Conservation (phyloP, 1,140 invertebrate species). For the Drosophila repletoides region DNA sequence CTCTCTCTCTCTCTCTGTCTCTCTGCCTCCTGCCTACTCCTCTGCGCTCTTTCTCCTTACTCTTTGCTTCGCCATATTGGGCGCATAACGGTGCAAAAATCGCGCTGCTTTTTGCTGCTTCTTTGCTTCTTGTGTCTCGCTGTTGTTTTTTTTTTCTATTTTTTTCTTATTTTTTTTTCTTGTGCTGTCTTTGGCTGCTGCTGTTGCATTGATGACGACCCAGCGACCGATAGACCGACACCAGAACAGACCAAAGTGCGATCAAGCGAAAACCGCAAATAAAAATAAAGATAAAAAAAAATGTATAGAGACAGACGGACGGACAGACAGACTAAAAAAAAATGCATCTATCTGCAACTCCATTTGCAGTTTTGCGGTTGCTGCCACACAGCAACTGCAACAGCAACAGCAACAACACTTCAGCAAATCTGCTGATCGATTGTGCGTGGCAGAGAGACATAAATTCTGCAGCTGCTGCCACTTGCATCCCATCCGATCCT, state of each 20-base stretch:
- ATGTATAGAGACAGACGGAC: background rate
- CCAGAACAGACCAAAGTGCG: constrained; percentile 36
- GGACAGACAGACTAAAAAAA: background rate
- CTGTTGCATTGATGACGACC: constrained; percentile 74
- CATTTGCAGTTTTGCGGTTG: constrained; percentile 43
- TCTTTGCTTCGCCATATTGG: constrained; percentile 70
- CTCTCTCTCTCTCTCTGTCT: constrained; percentile 4
- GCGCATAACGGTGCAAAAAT: constrained; percentile 79
- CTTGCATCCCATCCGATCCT: background rate
- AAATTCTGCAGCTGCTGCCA: constrained; percentile 21
- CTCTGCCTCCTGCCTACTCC: background rate
- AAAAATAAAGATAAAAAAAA: constrained; percentile 37
- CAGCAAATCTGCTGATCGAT: constrained; percentile 35
- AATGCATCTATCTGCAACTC: constrained; percentile 30
- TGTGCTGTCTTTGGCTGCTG: constrained; percentile 23
- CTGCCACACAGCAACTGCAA: constrained; percentile 1
- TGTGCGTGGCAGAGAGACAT: constrained; percentile 41
- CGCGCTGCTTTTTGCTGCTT: constrained; percentile 65
- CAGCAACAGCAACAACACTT: too few relatives aligned
- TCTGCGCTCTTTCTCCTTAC: background rate
- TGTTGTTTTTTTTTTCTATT: constrained; percentile 27
- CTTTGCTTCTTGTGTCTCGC: constrained; percentile 7
- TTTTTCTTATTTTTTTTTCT: constrained; percentile 50
- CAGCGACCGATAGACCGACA: constrained; percentile 74
- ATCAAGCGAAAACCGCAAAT: constrained; percentile 66